Percentiles rank a stretch among this genome's conserved stretches.
Conservation (phyloP, 2,113 vertebrate species). For the Plecturocebus donacophilus region DNA sequence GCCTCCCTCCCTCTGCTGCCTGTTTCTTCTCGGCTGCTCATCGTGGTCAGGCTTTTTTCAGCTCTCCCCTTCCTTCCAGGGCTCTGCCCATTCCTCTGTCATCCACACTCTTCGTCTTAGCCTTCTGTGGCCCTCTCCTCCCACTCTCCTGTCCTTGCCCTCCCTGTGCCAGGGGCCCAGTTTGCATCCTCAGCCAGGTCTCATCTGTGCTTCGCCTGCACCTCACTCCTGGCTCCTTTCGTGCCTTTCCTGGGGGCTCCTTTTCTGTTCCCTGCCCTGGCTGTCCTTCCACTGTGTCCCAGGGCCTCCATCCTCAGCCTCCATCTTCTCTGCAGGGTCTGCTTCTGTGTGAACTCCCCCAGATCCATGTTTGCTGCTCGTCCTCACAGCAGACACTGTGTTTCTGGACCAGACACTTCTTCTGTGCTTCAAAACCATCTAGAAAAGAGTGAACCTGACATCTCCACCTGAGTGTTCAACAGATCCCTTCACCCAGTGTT, state of each 20-base stretch:
- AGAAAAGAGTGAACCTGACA: background rate
- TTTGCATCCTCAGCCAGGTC: background rate
- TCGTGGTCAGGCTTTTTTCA: background rate
- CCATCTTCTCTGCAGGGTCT: background rate
- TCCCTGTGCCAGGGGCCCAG: background rate
- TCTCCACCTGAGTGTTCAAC: background rate
- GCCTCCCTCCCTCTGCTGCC: accelerated
- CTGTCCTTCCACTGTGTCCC: background rate
- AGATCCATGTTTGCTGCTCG: background rate
- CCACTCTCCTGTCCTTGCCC: background rate
- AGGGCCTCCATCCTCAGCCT: background rate
- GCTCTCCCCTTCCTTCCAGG: accelerated
- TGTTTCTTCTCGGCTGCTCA: background rate
- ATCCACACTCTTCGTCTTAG: background rate
- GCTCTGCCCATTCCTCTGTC: background rate
- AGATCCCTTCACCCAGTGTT: background rate
- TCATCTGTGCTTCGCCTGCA: background rate
- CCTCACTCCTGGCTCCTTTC: background rate
- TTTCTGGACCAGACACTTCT: background rate
- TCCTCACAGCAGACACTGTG: accelerated
- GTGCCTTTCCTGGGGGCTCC: background rate
- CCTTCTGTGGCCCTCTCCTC: background rate
- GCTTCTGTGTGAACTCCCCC: background rate
- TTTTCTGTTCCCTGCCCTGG: background rate
- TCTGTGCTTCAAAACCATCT: background rate